Base-by-base conservation (phyloP, 2,888 invertebrate species). In the Nemapogon koenigi region DNA sequence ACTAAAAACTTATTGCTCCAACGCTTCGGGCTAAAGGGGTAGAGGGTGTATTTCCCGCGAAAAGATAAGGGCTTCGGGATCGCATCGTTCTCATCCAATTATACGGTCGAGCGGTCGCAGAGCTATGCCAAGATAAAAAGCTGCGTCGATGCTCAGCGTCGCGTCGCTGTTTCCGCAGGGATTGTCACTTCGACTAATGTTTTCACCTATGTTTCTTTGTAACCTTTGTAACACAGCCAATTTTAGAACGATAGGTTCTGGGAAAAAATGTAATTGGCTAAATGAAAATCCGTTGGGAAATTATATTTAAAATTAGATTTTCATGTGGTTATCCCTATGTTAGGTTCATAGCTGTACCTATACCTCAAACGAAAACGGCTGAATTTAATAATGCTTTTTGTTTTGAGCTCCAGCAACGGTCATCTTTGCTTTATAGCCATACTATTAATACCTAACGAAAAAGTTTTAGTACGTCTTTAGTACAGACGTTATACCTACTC, bases 61-160 rank as follows among this genome's bases (percentile, higher is more conserved):
- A 75, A 73, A 76, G 76, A 78, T 76, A 78, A 78, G 76, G 75
- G 72, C 69, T 60, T 17, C 69, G 76, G 78, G 73, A 75, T 72
- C 72, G 72, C 75, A 70, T 63, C 75, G 69, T 73, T 79, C 79
- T 76, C 76, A 75, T 78, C 78, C 75, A 75, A 76, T 75, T 75
- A 76, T 78, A 81, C 81, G 81, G 79, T 73, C 69, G 79, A 76
- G 69, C 64, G 72, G 61, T 56, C 67, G 65, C 79, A 72, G 66
- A 66, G 70, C 68, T 73, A 65, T 66, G 59, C 60, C 59, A 57
- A 68, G 70, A 75, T 75, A 76, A 76, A 75, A 75, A 72, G 64
- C 62, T 17, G 27, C 37, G n/a, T 28, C 37, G 35, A 22, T 10
- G 33, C 33, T 19, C 19, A 57, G 54, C 57, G 62, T 63, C 62